Evolutionary conservation across 2,888 invertebrate species (phyloP), one percentile per base, ranked within the genome.

Genomic region (Caenorhabditis zanzibari): DNA sequence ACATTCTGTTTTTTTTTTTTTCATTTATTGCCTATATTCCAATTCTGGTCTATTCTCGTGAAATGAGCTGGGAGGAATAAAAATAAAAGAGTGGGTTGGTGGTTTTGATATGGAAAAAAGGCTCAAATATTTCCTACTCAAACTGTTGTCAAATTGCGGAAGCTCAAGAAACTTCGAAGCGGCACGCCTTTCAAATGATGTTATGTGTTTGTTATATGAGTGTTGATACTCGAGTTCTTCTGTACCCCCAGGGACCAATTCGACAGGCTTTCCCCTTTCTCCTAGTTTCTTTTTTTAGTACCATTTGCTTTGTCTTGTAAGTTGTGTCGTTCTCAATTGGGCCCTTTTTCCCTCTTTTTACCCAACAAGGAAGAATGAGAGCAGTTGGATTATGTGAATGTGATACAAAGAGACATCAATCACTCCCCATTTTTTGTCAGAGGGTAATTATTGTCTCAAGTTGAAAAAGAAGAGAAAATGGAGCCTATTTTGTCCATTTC

Each of bases 151-250:
- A 66, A 61, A 68, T 68, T 68, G 59, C 19, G 49, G 58, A 75
- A 66, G 58, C 66, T 28, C 35, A 19, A 61, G 47, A 49, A 49
- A 7, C 4, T 32, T 5, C 16, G 47, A 47, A n/a, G 59, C 73
- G 74, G 64, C 64, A 41, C 41, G 74, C 10, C 49, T 64, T 69
- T 54, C 28, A 63, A 56, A 79, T 79, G 71, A 79, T 79, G 79
- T 79, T 79, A 79, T 79, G 79, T 71, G 79, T 71, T 79, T 79
- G 79, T 79, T 79, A 79, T 79, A 64, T 79, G 61, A 79, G 79
- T 79, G 79, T 79, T 79, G 79, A 79, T 79, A 79, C 79, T 71
- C 71, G 71, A 79, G 79, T 79, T 79, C 71, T 79, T 64, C n/a
- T 12, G 12, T 47, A 19, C 12, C 79, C 49, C 79, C 14, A 24